Base-by-base conservation (phyloP, 2,113 vertebrate genomes). In the Okapia johnstoni region DNA sequence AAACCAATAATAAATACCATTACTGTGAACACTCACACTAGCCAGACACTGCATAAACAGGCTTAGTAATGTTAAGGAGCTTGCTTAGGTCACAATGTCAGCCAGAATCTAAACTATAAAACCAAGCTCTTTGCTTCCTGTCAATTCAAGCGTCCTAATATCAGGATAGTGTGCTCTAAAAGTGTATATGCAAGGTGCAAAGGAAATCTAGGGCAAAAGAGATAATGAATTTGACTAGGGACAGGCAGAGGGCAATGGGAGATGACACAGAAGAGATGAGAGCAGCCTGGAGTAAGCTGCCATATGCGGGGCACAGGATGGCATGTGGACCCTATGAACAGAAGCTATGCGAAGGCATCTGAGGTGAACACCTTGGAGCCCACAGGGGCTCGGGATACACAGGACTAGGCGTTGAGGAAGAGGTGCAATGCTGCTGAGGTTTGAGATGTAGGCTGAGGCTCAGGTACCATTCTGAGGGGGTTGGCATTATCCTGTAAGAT, bases 21-120 rank as follows among this genome's bases (percentile, higher is more conserved):
- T 63, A 58, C 21, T 19, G 40, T 94, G 55, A 94, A 36, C 9
- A 60, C 14, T 90, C 80, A 57, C 16, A 55, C 16, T 40, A 28
- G 26, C 17, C 25, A 85, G 86, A 11, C 1, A 36, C 21, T 48
- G 5, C 77, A 77, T 60, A 83, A n/a, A 36, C 9, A 88, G 60
- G 21, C 7, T 93, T 33, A 25, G 14, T 13, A 26, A 66, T 19
- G 30, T 46, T 79, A 66, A 90, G 26, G 26, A 84, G 14, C 5
- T 57, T 36, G 6, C 5, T 76, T 52, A 33, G 12, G 30, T 89
- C 46, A 87, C 14, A 19, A 19, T 7, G n/a, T 58, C 52, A 92
- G 50, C n/a, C 5, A 60, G 63, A 90, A 85, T 10, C n/a, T 26
- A 96, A 83, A 84, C 17, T 60, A 21, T 26, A 96, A 93, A 87